Evolutionary conservation across 2,113 vertebrate genomes (phyloP).

Genomic region (Hippolais icterina): DNA sequence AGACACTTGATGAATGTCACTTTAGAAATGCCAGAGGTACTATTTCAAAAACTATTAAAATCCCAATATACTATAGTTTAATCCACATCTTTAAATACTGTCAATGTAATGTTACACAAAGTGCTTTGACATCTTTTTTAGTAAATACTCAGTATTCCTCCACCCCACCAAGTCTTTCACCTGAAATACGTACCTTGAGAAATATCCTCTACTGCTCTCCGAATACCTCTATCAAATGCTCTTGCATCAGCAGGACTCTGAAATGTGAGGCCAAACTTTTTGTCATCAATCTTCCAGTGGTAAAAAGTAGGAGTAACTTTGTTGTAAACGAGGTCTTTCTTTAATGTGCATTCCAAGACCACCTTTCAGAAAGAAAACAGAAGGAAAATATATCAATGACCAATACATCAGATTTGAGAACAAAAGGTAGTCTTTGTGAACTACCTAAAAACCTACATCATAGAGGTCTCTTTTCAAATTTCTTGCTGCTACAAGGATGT

Average conservation of each 20-base stretch:
- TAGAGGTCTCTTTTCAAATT: background rate
- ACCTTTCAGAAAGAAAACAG: constrained; percentile 77
- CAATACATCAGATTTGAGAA: background rate
- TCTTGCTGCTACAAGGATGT: background rate
- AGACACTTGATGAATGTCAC: background rate
- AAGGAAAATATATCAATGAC: background rate
- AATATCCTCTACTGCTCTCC: constrained; percentile 94
- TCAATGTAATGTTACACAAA: background rate
- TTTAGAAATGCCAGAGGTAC: background rate
- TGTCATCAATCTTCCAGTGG: constrained; percentile 98
- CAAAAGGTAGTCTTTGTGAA: background rate
- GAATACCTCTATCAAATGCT: constrained; percentile 97
- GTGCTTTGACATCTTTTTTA: background rate
- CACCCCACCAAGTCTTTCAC: background rate
- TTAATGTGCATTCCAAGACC: constrained; percentile 95
- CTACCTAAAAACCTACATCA: background rate
- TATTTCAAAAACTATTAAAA: background rate
- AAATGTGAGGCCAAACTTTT: constrained; percentile 99
- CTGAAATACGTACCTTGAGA: constrained; percentile 83
- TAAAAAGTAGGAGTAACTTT: constrained; percentile 99
- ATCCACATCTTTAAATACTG: background rate
- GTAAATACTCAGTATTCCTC: background rate
- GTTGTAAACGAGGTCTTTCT: constrained; percentile 96
- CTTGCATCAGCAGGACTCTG: constrained; percentile 97
- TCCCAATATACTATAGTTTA: background rate